A percentile compares a stretch with the other conserved stretches of the same genome.
These are phyloP conservation scores for Zoanthus sociatus DNA, from an alignment of 92 coral and sea anemone species.

Conservation along the genomic window DNA sequence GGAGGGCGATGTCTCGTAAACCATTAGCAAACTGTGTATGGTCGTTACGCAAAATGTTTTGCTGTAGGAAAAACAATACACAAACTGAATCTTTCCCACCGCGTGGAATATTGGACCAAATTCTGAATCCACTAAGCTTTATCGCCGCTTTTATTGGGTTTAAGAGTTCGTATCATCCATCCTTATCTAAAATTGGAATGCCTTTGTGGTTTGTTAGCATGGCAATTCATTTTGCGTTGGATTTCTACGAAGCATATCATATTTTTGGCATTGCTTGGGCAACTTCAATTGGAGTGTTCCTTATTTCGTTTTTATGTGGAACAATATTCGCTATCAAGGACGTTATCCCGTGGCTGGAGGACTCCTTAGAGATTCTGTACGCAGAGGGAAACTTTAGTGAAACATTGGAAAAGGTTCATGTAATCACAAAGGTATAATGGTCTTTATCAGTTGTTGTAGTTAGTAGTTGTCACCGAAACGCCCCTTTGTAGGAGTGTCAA, in stretches of 20 bases:
- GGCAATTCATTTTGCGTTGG: slow-evolving; percentile 83
- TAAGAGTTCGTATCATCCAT: slow-evolving; percentile 75
- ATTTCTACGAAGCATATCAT: slow-evolving; percentile 93
- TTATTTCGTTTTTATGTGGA: slow-evolving; percentile 84
- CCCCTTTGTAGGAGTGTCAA: no score
- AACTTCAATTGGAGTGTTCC: slow-evolving; percentile 84
- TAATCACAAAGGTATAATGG: slow-evolving; percentile 70
- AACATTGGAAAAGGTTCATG: slow-evolving; percentile 77
- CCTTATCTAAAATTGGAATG: slow-evolving; percentile 69
- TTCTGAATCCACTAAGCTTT: slow-evolving; percentile 75
- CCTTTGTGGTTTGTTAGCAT: slow-evolving; percentile 79
- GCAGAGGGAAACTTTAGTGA: slow-evolving; percentile 87
- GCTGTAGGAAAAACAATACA: slow-evolving; percentile 19
- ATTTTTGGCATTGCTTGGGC: slow-evolving; percentile 99
- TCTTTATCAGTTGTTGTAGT: no score
- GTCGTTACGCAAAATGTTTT: slow-evolving; percentile 29
- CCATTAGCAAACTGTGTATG: slow-evolving; percentile 42
- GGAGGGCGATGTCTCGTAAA: slow-evolving; percentile 31
- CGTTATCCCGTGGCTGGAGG: slow-evolving; percentile 94
- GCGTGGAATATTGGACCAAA: slow-evolving; percentile 70
- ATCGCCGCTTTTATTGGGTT: slow-evolving; percentile 89
- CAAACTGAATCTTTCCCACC: slow-evolving; percentile 23
- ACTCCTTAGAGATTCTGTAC: slow-evolving; percentile 80
- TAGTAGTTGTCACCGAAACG: no score
- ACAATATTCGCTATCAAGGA: slow-evolving; percentile 71